Conservation (phyloP, 2,113 vertebrate species). For the Rana temporaria region DNA sequence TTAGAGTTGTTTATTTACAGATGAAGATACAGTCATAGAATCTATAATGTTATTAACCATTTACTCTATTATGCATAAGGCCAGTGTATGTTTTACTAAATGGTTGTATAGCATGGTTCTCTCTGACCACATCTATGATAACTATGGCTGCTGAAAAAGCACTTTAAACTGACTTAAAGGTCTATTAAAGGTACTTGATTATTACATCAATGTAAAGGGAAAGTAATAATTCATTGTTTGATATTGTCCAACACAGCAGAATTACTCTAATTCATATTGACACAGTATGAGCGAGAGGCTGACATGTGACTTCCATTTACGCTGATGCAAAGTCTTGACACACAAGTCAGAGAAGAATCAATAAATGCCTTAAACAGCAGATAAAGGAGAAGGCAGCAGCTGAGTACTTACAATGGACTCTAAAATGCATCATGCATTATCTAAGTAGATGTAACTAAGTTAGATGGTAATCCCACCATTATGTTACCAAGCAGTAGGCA, state of each 20-base stretch:
- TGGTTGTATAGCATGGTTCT: not conserved
- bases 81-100: not conserved
- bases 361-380: slow-evolving; percentile 10
- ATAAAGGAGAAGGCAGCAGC: slow-evolving; percentile 7
- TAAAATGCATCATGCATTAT: slow-evolving; percentile 27
- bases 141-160: not conserved
- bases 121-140: not conserved
- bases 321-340: slow-evolving; percentile 50
- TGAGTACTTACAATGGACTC: not conserved
- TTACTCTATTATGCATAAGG: not conserved
- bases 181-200: slow-evolving; percentile 32
- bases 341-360: slow-evolving; percentile 31
- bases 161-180: not conserved
- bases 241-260: not conserved
- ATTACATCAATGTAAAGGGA: slow-evolving; percentile 10
- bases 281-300: not conserved
- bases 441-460: slow-evolving; percentile 41
- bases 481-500: not conserved
- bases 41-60: no score
- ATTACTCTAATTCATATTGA: slow-evolving; percentile 47
- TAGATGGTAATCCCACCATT: not conserved
- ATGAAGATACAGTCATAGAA: no score
- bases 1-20: no score
- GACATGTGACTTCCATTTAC: slow-evolving; percentile 42
- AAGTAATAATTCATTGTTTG: slow-evolving; percentile 22